A percentile compares a stretch with the other conserved stretches of the same genome.
Conservation (phyloP, 1,140 invertebrate genomes). For the Amyelois transitella region DNA sequence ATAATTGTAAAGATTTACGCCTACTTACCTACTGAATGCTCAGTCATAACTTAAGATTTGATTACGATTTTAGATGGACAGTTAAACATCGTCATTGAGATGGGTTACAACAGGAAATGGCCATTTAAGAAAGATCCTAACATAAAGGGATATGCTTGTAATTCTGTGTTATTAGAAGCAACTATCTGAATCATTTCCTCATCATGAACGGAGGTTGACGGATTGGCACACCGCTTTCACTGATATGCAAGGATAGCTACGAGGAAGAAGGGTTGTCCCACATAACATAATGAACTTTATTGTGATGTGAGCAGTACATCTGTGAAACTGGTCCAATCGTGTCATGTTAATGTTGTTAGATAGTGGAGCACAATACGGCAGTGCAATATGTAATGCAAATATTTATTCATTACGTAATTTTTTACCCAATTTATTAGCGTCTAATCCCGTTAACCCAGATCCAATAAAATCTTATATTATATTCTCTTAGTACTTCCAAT, state of each 20-base stretch:
- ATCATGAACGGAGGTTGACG: slow-evolving; percentile 35
- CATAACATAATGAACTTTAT: slow-evolving; percentile 37
- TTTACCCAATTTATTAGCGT: too few relatives aligned
- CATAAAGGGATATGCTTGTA: neutral
- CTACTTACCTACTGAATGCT: too few relatives aligned
- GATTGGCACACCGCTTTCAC: slow-evolving; percentile 44
- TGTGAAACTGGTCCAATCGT: neutral
- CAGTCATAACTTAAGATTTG: too few relatives aligned
- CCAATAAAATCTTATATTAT: too few relatives aligned
- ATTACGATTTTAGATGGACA: too few relatives aligned
- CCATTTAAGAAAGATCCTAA: neutral
- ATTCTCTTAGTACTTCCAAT: too few relatives aligned
- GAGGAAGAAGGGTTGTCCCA: slow-evolving; percentile 44
- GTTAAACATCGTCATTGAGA: too few relatives aligned
- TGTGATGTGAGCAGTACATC: slow-evolving; percentile 8
- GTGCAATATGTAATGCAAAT: neutral
- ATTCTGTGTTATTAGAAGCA: slow-evolving; percentile 12
- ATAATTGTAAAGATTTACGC: too few relatives aligned
- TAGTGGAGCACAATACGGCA: neutral
- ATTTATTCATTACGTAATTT: too few relatives aligned
- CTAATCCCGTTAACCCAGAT: too few relatives aligned
- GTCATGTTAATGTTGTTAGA: neutral
- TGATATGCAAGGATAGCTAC: slow-evolving; percentile 46
- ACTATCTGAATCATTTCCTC: slow-evolving; percentile 33
- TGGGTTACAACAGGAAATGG: too few relatives aligned